Conservation (phyloP, 2,113 vertebrate species). For the Porphyrio hochstetteri region DNA sequence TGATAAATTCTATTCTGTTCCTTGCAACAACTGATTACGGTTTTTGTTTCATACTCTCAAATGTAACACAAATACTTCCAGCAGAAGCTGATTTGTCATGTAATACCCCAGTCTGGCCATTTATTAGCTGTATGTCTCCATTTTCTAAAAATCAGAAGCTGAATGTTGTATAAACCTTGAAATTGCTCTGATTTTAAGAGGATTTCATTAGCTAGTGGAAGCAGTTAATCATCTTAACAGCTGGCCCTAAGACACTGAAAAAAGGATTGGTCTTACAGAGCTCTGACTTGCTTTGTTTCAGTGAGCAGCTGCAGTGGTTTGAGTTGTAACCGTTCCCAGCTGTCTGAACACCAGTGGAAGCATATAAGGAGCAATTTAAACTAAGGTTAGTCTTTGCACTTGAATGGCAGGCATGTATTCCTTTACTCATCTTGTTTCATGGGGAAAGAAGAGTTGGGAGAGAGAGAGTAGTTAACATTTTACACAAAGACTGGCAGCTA, state of each 20-base stretch:
- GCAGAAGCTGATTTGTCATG: neutral
- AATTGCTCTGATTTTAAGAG: slow-evolving; percentile 7
- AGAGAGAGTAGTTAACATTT: neutral
- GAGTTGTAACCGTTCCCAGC: neutral
- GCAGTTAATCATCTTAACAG: slow-evolving; percentile 18
- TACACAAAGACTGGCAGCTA: neutral
- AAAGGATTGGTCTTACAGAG: neutral
- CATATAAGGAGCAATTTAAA: neutral
- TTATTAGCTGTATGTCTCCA: neutral
- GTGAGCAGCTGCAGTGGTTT: slow-evolving; percentile 25
- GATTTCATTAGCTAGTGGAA: slow-evolving; percentile 4
- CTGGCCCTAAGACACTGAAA: neutral
- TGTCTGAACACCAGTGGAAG: neutral
- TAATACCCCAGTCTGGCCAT: neutral
- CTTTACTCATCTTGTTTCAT: neutral
- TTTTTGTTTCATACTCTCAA: neutral
- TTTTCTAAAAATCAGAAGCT: neutral
- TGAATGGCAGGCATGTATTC: neutral
- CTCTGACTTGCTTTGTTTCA: neutral
- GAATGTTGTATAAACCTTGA: neutral
- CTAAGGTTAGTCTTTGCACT: neutral
- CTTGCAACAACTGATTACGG: neutral
- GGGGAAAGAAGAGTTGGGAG: neutral
- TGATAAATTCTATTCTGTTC: neutral
- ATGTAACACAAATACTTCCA: neutral